Evolutionary conservation across 2,797 vertebrate genomes (phyloP).

Genomic region (Parotocinclus haroldoi): DNA sequence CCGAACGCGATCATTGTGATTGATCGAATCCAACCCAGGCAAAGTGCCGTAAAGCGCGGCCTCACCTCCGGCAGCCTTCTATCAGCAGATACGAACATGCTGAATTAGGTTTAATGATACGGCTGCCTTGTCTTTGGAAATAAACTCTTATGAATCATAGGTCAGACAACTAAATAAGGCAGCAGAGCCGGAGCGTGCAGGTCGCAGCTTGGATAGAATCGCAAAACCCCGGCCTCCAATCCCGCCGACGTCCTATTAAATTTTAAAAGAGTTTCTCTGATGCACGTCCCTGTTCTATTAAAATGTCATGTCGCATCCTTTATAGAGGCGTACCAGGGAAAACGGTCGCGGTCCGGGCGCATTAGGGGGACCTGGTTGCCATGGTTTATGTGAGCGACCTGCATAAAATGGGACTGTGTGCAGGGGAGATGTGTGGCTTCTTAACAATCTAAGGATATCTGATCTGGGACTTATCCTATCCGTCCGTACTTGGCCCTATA

Average conservation of each 20-base stretch:
- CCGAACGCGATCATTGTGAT: background rate
- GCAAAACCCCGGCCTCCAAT: conserved; percentile 23
- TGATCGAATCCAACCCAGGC: background rate
- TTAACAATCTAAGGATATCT: too few species aligned
- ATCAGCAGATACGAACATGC: conserved; percentile 18
- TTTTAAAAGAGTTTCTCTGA: conserved; percentile 41
- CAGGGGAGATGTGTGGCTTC: conserved; percentile 21
- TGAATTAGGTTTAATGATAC: conserved; percentile 36
- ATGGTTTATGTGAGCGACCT: conserved; percentile 37
- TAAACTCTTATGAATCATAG: conserved; percentile 32
- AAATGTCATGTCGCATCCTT: conserved; percentile 30
- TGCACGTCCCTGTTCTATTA: conserved; percentile 36
- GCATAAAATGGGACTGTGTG: conserved; percentile 42
- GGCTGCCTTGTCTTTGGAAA: conserved; percentile 26
- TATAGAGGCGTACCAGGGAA: conserved; percentile 32
- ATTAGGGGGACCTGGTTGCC: conserved; percentile 33
- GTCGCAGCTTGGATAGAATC: conserved; percentile 12
- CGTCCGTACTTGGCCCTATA: too few species aligned
- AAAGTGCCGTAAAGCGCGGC: conserved; percentile 19
- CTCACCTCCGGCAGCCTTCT: conserved; percentile 7
- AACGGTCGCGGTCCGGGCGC: conserved; percentile 19
- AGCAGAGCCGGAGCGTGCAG: conserved; percentile 2
- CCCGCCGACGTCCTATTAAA: conserved; percentile 41
- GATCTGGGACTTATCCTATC: too few species aligned
- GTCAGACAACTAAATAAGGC: conserved; percentile 28